phyloP scores from a whole-genome alignment of 2,888 invertebrate species.

The Pristionchus maxplancki region DNA sequence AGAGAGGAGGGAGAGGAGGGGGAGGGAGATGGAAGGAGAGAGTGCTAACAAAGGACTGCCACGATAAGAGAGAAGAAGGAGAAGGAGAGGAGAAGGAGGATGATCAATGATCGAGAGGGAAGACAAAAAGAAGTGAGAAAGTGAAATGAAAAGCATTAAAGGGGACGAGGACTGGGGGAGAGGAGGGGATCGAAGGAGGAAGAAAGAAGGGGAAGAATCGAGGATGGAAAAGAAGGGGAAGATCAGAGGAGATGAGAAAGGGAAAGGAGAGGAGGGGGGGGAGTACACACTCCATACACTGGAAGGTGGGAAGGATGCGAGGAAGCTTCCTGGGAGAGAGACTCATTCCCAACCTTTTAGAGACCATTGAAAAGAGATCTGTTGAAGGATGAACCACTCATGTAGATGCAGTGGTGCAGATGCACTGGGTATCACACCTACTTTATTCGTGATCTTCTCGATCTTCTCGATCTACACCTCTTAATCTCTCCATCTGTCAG shows the following conservation, averaged over 20 bases:
- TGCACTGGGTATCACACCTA: no score
- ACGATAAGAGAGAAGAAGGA: constrained; percentile 37
- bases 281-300: not conserved
- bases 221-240: not conserved
- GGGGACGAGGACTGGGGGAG: not conserved
- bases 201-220: not conserved
- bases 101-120: constrained; percentile 27
- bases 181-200: not conserved
- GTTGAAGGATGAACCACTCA: no score
- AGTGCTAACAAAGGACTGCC: constrained; percentile 45
- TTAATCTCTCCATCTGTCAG: not conserved
- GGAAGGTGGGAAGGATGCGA: not conserved
- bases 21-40: constrained; percentile 10
- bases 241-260: constrained; percentile 26
- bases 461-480: not conserved
- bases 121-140: not conserved
- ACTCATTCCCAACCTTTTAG: not conserved
- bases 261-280: constrained; percentile 6
- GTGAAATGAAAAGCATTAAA: constrained; percentile 26
- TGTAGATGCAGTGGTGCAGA: no score
- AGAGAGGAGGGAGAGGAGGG: not conserved
- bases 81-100: not conserved
- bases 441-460: not conserved
- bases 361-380: not conserved
- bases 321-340: not conserved